Conservation (phyloP, 2,113 vertebrate species). For the Clarias macrocephalus region DNA sequence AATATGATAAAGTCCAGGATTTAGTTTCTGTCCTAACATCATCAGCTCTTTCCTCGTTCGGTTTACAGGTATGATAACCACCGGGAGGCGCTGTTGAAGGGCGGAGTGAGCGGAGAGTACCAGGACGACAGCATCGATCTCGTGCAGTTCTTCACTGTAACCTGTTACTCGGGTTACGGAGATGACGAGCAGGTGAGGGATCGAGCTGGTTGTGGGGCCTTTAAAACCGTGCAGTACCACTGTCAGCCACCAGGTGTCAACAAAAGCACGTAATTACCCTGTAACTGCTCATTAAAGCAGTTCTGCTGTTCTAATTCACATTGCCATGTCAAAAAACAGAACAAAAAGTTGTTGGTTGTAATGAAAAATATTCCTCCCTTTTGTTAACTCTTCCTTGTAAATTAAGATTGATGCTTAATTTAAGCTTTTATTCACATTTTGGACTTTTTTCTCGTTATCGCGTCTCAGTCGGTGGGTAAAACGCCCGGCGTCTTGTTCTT, state of each 20-base stretch:
- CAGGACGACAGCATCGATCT: constrained; percentile 90
- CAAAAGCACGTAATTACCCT: background rate
- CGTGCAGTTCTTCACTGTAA: constrained; percentile 89
- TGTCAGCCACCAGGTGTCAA: constrained; percentile 13
- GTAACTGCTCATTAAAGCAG: background rate
- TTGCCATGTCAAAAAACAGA: background rate
- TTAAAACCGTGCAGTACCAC: background rate
- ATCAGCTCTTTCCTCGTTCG: background rate
- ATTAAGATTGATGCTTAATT: no score
- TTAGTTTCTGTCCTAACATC: background rate
- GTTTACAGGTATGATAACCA: constrained; percentile 92
- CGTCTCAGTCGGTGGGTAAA: background rate
- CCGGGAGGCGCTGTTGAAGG: constrained; percentile 89
- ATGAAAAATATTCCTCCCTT: background rate
- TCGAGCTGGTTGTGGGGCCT: background rate
- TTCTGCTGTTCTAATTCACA: background rate
- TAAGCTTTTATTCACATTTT: background rate
- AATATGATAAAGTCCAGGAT: background rate
- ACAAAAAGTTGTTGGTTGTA: background rate
- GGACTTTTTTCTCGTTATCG: background rate
- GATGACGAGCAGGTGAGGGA: constrained; percentile 86
- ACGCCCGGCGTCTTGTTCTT: background rate
- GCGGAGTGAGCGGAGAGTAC: constrained; percentile 85
- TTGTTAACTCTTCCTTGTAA: background rate
- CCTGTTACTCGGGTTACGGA: constrained; percentile 90